Percentiles rank a stretch among this genome's conserved stretches.
Evolutionary conservation across 1,140 invertebrate genomes (phyloP).

Genomic region (Drosophila albomicans): DNA sequence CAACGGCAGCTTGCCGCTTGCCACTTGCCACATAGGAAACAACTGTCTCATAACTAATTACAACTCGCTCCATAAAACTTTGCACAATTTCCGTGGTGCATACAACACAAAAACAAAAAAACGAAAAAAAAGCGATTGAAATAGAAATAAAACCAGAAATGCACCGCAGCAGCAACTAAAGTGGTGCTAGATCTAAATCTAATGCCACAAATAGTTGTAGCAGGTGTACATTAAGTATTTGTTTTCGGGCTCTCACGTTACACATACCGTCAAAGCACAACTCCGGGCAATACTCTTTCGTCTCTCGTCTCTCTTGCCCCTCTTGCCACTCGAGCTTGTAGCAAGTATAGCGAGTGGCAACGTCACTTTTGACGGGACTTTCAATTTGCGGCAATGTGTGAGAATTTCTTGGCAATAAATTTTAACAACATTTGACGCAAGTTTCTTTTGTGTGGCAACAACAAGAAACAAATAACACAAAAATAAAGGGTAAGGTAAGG

Average conservation of each 20-base stretch:
- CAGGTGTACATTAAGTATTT: slow-evolving; percentile 48
- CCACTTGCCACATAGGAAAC: slow-evolving; percentile 42
- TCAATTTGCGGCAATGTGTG: slow-evolving; percentile 79
- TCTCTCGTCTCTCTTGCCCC: too few relatives aligned
- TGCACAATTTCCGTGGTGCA: slow-evolving; percentile 52
- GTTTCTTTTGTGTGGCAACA: neutral
- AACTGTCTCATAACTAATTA: slow-evolving; percentile 46
- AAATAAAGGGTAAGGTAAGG: slow-evolving; percentile 25
- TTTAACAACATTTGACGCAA: slow-evolving; percentile 60
- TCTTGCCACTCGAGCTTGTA: neutral
- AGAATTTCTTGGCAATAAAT: slow-evolving; percentile 76
- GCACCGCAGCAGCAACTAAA: slow-evolving; percentile 38
- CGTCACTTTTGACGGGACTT: slow-evolving; percentile 42
- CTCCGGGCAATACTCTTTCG: slow-evolving; percentile 2
- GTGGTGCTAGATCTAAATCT: slow-evolving; percentile 60
- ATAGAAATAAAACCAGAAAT: slow-evolving; percentile 54
- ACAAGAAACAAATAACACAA: neutral
- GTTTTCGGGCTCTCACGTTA: slow-evolving; percentile 68
- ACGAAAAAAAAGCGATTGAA: slow-evolving; percentile 23
- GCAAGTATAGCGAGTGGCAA: slow-evolving; percentile 36
- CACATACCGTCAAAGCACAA: slow-evolving; percentile 44
- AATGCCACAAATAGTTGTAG: slow-evolving; percentile 59
- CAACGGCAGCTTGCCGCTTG: slow-evolving; percentile 29
- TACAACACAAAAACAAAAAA: slow-evolving; percentile 21
- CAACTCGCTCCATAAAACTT: slow-evolving; percentile 38